Evolutionary conservation across 2,113 vertebrate species (phyloP).

Genomic region (Phylloscopus whistleri): DNA sequence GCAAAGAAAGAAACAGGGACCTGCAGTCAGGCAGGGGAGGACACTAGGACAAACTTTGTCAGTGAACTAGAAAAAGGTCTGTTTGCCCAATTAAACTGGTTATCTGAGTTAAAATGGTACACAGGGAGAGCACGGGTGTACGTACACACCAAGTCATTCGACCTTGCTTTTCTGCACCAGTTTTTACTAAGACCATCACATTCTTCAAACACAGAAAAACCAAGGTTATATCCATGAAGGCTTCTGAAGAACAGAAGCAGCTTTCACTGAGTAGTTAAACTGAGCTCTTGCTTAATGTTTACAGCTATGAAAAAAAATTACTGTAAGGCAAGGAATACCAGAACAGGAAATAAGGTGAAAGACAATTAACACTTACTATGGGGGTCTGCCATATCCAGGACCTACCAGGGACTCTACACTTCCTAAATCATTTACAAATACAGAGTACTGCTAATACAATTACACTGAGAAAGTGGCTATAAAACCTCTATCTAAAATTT

Average conservation of each 20-base stretch:
- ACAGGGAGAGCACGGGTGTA: background rate
- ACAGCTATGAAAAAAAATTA: background rate
- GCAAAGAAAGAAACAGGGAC: background rate
- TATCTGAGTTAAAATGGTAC: background rate
- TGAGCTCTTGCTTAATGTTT: background rate
- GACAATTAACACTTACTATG: background rate
- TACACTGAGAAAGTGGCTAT: background rate
- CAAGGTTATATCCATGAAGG: background rate
- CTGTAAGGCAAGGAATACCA: background rate
- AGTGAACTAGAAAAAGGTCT: background rate
- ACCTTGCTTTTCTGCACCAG: background rate
- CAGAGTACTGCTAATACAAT: background rate
- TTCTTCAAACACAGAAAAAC: background rate
- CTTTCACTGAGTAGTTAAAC: background rate
- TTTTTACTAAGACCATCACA: background rate
- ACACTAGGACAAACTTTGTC: background rate
- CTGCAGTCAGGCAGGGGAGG: background rate
- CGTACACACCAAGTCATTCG: background rate
- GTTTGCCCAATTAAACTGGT: background rate
- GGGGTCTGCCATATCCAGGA: background rate
- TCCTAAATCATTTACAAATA: background rate
- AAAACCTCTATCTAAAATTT: background rate
- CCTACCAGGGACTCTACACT: background rate
- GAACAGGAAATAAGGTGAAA: background rate
- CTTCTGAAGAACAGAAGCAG: background rate